Percentiles rank a stretch among this genome's conserved stretches.
These are phyloP conservation scores for Climacteris rufus DNA, from an alignment of 2,113 vertebrate species.

Conservation along the genomic window DNA sequence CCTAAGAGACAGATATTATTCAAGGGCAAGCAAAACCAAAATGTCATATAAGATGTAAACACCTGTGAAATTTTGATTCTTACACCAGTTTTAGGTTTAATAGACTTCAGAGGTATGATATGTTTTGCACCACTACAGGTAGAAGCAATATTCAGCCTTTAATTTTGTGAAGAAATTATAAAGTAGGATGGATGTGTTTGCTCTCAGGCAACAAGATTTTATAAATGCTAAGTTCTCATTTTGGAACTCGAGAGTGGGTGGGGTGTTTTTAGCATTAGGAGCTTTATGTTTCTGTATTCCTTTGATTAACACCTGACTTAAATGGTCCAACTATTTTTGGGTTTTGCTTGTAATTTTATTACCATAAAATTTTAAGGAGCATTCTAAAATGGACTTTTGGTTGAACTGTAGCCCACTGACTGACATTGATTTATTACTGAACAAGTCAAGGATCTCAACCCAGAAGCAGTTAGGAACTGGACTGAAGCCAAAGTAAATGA, in stretches of 20 bases:
- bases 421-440: background rate
- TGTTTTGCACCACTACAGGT: background rate
- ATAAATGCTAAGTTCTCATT: background rate
- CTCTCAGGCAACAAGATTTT: background rate
- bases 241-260: background rate
- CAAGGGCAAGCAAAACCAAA: background rate
- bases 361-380: conserved; percentile 45
- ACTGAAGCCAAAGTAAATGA: background rate
- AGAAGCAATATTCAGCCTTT: background rate
- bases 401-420: background rate
- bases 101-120: background rate
- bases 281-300: background rate
- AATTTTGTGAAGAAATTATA: background rate
- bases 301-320: background rate
- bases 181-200: background rate
- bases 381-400: background rate
- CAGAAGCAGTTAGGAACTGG: background rate
- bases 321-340: background rate
- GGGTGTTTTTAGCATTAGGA: background rate
- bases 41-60: background rate
- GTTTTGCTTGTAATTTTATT: background rate
- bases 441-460: background rate
- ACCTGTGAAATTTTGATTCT: background rate
- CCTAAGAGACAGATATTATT: background rate
- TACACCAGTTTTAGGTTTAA: background rate